Conservation (phyloP, 2,797 vertebrate species). For the Tenualosa ilisha region DNA sequence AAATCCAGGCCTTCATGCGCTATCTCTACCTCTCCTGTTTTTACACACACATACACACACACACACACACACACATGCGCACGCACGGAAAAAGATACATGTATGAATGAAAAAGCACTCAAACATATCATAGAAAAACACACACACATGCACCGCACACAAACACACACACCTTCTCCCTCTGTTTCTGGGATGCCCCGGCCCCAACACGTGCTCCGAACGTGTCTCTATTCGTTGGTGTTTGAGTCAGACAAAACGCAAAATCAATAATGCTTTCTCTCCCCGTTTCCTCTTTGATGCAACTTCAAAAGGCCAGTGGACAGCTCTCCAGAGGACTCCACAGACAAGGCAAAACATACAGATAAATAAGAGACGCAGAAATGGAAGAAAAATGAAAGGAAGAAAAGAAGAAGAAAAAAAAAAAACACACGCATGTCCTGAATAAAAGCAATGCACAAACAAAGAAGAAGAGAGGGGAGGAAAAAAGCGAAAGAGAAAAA, state of each 20-base stretch:
- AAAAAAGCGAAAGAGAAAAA: background rate
- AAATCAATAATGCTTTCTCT: slow-evolving; percentile 81
- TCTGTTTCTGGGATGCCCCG: background rate
- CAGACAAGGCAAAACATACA: slow-evolving; percentile 52
- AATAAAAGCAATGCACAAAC: background rate
- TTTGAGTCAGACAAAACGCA: slow-evolving; percentile 83
- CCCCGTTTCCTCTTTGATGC: slow-evolving; percentile 82
- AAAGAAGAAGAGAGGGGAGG: background rate
- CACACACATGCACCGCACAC: background rate
- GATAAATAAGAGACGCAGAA: slow-evolving; percentile 31
- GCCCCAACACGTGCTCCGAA: slow-evolving; percentile 26
- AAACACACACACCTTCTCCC: background rate
- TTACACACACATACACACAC: background rate
- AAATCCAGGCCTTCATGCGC: background rate
- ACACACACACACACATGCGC: background rate
- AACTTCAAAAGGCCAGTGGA: slow-evolving; percentile 83
- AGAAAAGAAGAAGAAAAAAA: slow-evolving; percentile 60
- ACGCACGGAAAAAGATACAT: background rate
- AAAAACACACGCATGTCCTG: background rate
- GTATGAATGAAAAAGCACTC: background rate
- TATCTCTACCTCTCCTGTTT: background rate
- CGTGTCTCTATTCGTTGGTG: slow-evolving; percentile 74
- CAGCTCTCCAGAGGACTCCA: slow-evolving; percentile 72
- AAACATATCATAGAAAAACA: background rate
- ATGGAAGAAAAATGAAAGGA: slow-evolving; percentile 68